Percentiles rank a stretch among this genome's conserved stretches.
Evolutionary conservation across 2,888 invertebrate genomes (phyloP).

Genomic region (Eupelmus urozonus): DNA sequence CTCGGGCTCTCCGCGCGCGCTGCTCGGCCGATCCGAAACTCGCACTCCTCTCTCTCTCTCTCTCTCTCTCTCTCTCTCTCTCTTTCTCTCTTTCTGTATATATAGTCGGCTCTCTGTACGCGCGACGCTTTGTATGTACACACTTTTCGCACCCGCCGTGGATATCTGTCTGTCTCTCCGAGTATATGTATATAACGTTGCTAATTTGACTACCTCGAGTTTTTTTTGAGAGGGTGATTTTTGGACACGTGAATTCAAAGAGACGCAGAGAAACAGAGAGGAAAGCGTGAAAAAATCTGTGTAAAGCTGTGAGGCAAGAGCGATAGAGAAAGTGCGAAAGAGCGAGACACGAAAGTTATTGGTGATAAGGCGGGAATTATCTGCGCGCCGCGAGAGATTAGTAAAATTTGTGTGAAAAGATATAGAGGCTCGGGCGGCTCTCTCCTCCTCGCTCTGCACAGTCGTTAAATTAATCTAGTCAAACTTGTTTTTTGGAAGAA

Average conservation of each 20-base stretch:
- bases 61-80: not conserved
- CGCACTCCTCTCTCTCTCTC: slow-evolving; percentile 18
- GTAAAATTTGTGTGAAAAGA: not conserved
- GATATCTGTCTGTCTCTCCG: not conserved
- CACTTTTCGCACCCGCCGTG: not conserved
- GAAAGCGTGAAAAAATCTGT: not conserved
- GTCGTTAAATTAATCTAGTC: no score
- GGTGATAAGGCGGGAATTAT: slow-evolving; percentile 3
- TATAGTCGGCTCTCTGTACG: not conserved
- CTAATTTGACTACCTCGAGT: no score
- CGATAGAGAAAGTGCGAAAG: not conserved
- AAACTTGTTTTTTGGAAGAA: no score
- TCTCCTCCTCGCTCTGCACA: no score
- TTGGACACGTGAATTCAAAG: no score
- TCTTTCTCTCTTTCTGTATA: not conserved
- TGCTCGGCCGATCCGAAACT: slow-evolving; percentile 26
- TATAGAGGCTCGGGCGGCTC: no score
- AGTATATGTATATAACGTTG: no score
- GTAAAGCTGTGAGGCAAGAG: not conserved
- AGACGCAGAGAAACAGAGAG: no score
- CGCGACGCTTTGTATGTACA: not conserved
- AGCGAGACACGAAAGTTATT: slow-evolving; percentile 24
- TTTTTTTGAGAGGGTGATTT: no score
- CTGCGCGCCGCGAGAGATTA: no score
- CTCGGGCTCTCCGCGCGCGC: no score